These are phyloP conservation scores for Pelvicachromis taeniatus DNA, from an alignment of 2,113 vertebrate genomes.

Conservation along the genomic window DNA sequence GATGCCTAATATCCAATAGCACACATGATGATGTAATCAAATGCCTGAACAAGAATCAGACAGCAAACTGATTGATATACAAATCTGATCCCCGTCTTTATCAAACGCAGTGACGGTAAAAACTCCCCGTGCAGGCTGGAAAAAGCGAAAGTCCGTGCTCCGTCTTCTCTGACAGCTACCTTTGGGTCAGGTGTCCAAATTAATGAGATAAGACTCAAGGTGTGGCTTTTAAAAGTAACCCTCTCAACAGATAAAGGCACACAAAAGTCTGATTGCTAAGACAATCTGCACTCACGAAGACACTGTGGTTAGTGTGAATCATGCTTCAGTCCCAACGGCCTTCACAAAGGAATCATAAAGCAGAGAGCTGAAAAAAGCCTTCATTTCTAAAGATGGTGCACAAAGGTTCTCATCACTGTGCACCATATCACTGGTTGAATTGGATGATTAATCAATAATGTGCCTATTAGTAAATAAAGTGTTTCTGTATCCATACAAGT, in stretches of 20 bases:
- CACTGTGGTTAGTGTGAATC: not conserved
- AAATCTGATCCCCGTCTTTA: not conserved
- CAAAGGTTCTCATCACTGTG: not conserved
- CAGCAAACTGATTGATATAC: not conserved
- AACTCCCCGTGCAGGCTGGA: not conserved
- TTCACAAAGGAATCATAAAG: not conserved
- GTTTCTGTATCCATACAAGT: not conserved
- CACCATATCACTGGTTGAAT: not conserved
- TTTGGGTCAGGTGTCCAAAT: not conserved
- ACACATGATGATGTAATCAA: not conserved
- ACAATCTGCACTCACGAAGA: not conserved
- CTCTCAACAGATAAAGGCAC: not conserved
- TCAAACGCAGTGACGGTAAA: not conserved
- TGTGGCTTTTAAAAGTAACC: not conserved
- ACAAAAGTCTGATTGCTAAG: not conserved
- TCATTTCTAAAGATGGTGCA: not conserved
- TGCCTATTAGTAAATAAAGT: not conserved
- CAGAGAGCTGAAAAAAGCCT: not conserved
- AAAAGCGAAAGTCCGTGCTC: not conserved
- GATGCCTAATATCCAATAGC: not conserved
- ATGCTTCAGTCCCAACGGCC: not conserved
- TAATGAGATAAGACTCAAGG: not conserved
- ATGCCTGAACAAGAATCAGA: not conserved
- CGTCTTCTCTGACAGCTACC: not conserved
- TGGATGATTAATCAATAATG: not conserved